Conservation (phyloP, 64 coral and sea anemone genomes). For the Catalaphyllia jardinei region DNA sequence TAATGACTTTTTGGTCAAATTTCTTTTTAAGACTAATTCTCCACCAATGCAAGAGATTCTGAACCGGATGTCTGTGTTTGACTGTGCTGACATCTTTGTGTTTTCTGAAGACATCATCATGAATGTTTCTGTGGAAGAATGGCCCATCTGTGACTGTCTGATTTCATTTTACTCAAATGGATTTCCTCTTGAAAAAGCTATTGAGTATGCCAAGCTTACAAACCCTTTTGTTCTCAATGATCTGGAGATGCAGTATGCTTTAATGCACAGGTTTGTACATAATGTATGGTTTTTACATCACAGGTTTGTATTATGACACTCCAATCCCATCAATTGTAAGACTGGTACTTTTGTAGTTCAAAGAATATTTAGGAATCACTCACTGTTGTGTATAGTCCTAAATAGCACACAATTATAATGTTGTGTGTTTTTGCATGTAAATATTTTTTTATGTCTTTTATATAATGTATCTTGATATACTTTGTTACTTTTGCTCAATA, state of each 20-base stretch:
- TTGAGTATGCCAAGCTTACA: slow-evolving; percentile 78
- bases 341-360: no score
- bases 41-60: slow-evolving; percentile 96
- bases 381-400: no score
- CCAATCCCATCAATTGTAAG: no score
- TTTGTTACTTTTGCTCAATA: no score
- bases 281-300: no score
- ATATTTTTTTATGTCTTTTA: no score
- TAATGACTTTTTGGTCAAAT: not conserved
- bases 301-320: no score
- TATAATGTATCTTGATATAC: no score
- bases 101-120: slow-evolving; percentile 86
- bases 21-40: slow-evolving; percentile 71
- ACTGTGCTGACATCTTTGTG: slow-evolving; percentile 81
- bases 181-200: slow-evolving; percentile 88
- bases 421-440: no score
- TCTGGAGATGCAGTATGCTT: slow-evolving; percentile 80
- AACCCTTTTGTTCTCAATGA: slow-evolving; percentile 87
- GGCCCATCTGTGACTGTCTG: slow-evolving; percentile 95
- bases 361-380: no score
- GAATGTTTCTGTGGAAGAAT: slow-evolving; percentile 80
- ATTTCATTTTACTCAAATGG: slow-evolving; percentile 97
- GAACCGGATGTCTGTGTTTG: slow-evolving; percentile 67
- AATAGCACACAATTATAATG: no score
- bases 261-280: slow-evolving; percentile 74